Evolutionary conservation across 2,797 vertebrate species (phyloP).

Genomic region (Onychomys torridus): DNA sequence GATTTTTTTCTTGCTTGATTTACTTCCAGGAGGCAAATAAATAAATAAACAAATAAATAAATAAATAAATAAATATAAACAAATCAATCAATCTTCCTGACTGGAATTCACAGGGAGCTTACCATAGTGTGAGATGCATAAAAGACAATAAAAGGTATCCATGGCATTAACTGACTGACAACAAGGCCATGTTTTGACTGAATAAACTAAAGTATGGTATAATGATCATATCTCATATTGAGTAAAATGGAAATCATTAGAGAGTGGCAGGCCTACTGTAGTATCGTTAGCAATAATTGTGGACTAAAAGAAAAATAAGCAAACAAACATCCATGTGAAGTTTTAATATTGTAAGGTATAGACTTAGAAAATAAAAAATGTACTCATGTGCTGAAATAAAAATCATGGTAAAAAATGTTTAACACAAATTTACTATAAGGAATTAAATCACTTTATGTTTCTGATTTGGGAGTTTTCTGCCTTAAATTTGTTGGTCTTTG

Average conservation of each 20-base stretch:
- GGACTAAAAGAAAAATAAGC: not conserved
- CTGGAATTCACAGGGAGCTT: not conserved
- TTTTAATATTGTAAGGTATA: not conserved
- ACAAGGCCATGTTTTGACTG: not conserved
- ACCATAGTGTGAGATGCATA: not conserved
- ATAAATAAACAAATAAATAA: no score
- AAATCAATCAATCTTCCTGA: not conserved
- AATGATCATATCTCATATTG: not conserved
- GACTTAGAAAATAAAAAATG: not conserved
- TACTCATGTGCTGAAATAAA: not conserved
- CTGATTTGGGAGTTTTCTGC: not conserved
- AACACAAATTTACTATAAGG: not conserved
- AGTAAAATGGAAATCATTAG: not conserved
- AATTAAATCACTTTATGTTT: not conserved
- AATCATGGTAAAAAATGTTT: not conserved
- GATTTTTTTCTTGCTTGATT: not conserved
- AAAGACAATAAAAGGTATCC: not conserved
- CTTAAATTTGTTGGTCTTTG: not conserved
- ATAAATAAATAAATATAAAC: not conserved
- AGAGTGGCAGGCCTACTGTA: not conserved
- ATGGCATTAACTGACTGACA: not conserved
- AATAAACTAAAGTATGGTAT: not conserved
- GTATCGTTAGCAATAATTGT: not conserved
- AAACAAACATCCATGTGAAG: not conserved
- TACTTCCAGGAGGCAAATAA: not conserved